Base-by-base conservation (phyloP, 2,113 vertebrate species). In the Esox niger region DNA sequence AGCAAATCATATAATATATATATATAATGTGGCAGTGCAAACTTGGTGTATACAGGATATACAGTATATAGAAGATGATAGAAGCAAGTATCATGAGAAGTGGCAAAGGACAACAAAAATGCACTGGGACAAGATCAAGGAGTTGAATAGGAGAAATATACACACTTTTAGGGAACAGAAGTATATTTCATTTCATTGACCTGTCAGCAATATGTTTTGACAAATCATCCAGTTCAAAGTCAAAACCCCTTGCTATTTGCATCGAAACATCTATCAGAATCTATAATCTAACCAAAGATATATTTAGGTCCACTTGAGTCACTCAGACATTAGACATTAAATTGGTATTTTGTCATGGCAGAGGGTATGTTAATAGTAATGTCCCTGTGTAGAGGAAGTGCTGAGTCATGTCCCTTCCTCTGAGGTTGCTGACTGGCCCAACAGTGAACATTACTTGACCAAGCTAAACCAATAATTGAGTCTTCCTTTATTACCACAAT, bases 291-390 rank as follows among this genome's bases (percentile, higher is more conserved):
- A 78, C 35, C 33, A 69, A 71, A 61, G 7, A 49, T 57, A 77
- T 62, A 25, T 52, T 38, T 15, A 33, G 8, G 6, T 61, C 69
- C 32, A 27, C 26, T 52, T 47, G 59, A 83, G 52, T 73, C 54
- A 67, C 26, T 47, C 59, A 69, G 38, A 60, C 62, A 55, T 11
- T 56, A 30, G 21, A 17, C 52, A 76, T 69, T 61, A 32, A 73
- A 73, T 62, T 35, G 17, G 29, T 73, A 77, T 83, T 75, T 70
- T 54, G 32, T 49, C 70, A 78, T 75, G 54, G 56, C 58, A 70
- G 30, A 71, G 52, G 23, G 35, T 73, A n/a, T n/a, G n/a, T n/a
- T n/a, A 68, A 38, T 59, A 59, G 62, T 66, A 32, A 80, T 75
- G 65, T 70, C 54, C 43, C 20, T 11, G 43, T 65, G 31, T 64